Conservation (phyloP, 2,888 invertebrate genomes). For the Scaptomyza parva region DNA sequence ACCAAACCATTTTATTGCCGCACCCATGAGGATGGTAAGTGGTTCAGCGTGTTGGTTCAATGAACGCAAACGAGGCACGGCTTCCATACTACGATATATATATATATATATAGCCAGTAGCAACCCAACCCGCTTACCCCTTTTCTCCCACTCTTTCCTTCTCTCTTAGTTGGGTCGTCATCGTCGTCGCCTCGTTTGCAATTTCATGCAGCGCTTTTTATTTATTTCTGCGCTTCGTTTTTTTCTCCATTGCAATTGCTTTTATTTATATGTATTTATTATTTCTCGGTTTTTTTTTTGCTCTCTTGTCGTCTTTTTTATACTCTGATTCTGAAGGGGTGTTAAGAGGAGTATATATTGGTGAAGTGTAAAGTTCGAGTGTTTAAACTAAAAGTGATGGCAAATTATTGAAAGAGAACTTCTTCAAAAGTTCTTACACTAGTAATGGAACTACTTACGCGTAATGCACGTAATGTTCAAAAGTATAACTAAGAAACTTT, state of each 20-base stretch:
- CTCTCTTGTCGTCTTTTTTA: constrained; percentile 1
- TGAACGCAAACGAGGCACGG: constrained; percentile 73
- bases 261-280: constrained; percentile 39
- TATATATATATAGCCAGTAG: not conserved
- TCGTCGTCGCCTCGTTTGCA: constrained; percentile 61
- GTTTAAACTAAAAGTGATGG: too few relatives aligned
- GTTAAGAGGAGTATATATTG: constrained; percentile 1
- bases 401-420: too few relatives aligned
- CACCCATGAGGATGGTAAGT: constrained; percentile 94
- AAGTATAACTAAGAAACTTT: too few relatives aligned
- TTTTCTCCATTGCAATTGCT: constrained; percentile 44
- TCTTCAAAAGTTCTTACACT: too few relatives aligned
- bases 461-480: too few relatives aligned
- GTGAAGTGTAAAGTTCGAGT: not conserved
- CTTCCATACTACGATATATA: constrained; percentile 8
- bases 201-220: constrained; percentile 59
- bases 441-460: too few relatives aligned
- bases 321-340: constrained; percentile 1
- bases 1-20: constrained; percentile 93
- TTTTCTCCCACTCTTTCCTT: not conserved
- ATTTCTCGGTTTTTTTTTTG: not conserved
- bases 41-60: constrained; percentile 65
- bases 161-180: constrained; percentile 1
- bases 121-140: not conserved
- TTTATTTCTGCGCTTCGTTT: constrained; percentile 37